These are phyloP conservation scores for Hemiscyllium ocellatum DNA, from an alignment of 2,113 vertebrate genomes.

Conservation along the genomic window DNA sequence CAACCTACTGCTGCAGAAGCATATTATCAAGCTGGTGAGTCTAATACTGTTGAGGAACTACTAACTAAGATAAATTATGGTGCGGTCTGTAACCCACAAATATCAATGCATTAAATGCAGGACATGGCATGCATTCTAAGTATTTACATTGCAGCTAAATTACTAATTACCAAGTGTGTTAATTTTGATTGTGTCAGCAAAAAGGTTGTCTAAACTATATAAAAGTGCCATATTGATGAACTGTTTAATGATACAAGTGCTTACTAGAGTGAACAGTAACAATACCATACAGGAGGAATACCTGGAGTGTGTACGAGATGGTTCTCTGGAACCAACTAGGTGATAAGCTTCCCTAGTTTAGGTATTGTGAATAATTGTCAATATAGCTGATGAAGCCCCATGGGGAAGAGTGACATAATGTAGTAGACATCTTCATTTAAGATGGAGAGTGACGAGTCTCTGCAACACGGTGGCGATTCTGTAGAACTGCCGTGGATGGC, in stretches of 20 bases:
- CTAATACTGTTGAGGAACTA: constrained; percentile 32
- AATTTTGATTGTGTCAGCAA: neutral
- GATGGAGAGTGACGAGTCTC: too few relatives aligned
- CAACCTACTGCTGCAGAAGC: constrained; percentile 89
- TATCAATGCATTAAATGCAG: neutral
- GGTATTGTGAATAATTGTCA: too few relatives aligned
- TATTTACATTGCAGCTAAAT: neutral
- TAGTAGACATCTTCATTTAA: too few relatives aligned
- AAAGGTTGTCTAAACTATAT: neutral
- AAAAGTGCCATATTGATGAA: neutral
- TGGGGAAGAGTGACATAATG: too few relatives aligned
- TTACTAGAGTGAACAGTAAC: neutral
- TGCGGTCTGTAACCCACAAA: neutral
- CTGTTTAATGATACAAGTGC: neutral
- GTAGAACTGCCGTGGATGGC: too few relatives aligned
- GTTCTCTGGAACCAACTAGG: too few relatives aligned
- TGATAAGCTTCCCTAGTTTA: too few relatives aligned
- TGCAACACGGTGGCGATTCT: too few relatives aligned
- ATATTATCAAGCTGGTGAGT: constrained; percentile 91
- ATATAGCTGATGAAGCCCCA: too few relatives aligned
- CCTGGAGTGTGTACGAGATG: too few relatives aligned
- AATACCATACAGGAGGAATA: too few relatives aligned
- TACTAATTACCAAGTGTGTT: neutral
- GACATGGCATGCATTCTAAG: neutral
- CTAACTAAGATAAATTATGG: constrained; percentile 16